These are phyloP conservation scores for Conomelus anceps DNA, from an alignment of 2,888 invertebrate genomes.

Conservation along the genomic window DNA sequence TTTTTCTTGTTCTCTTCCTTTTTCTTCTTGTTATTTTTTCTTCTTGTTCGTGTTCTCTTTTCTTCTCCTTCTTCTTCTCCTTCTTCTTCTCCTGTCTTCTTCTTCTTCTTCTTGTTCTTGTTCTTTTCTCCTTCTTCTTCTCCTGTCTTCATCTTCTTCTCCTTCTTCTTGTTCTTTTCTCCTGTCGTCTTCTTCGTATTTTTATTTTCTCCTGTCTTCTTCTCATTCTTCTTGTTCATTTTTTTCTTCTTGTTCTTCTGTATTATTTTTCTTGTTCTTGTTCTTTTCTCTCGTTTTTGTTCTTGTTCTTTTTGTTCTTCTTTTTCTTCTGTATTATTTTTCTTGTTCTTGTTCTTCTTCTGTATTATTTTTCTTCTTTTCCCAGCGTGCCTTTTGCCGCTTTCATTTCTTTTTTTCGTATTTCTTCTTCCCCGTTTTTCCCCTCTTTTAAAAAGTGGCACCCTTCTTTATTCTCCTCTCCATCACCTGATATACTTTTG, in stretches of 20 bases:
- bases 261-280: not conserved
- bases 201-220: not conserved
- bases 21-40: not conserved
- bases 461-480: not conserved
- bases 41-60: not conserved
- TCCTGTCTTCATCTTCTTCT: too few relatives aligned
- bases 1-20: not conserved
- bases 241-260: not conserved
- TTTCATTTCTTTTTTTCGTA: not conserved
- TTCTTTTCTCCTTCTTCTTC: not conserved
- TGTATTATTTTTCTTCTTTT: not conserved
- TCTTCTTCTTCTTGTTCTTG: not conserved
- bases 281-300: not conserved
- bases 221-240: not conserved
- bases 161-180: not conserved
- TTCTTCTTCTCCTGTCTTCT: too few relatives aligned
- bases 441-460: not conserved
- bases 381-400: not conserved
- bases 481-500: not conserved
- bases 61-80: not conserved
- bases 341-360: not conserved
- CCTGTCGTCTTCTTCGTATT: not conserved
- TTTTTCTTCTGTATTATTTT: not conserved
- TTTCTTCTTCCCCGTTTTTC: not conserved
- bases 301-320: not conserved